These are phyloP conservation scores for Pseudopipra pipra DNA, from an alignment of 2,113 vertebrate genomes.

Conservation along the genomic window DNA sequence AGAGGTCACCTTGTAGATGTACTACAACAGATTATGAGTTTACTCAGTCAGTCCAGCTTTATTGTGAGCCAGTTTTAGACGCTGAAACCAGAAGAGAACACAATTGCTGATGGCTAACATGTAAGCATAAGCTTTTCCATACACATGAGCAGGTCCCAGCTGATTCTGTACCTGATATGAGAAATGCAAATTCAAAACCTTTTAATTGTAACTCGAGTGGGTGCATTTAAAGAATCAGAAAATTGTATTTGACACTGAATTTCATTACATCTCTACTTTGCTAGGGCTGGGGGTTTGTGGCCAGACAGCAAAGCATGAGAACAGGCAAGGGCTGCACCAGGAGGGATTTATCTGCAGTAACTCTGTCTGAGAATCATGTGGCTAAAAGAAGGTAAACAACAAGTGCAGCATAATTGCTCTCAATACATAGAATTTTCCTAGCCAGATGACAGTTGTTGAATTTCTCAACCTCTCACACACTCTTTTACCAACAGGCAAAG, in stretches of 20 bases:
- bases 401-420: not conserved
- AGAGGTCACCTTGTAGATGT: not conserved
- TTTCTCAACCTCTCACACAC: not conserved
- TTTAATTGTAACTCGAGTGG: not conserved
- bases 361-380: rapidly evolving
- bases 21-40: not conserved
- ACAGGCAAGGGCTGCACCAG: not conserved
- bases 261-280: not conserved
- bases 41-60: not conserved
- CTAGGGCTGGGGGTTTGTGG: not conserved
- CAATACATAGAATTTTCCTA: not conserved
- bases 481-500: not conserved
- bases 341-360: not conserved
- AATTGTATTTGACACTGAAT: not conserved
- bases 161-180: not conserved
- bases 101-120: not conserved
- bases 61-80: not conserved
- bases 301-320: not conserved
- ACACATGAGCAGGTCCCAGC: not conserved
- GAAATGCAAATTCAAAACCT: not conserved
- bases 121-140: not conserved
- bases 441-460: not conserved
- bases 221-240: not conserved
- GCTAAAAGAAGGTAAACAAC: not conserved
- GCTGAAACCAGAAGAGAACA: not conserved